phyloP scores from a whole-genome alignment of 2,888 invertebrate genomes.

The Sycophila texana region DNA sequence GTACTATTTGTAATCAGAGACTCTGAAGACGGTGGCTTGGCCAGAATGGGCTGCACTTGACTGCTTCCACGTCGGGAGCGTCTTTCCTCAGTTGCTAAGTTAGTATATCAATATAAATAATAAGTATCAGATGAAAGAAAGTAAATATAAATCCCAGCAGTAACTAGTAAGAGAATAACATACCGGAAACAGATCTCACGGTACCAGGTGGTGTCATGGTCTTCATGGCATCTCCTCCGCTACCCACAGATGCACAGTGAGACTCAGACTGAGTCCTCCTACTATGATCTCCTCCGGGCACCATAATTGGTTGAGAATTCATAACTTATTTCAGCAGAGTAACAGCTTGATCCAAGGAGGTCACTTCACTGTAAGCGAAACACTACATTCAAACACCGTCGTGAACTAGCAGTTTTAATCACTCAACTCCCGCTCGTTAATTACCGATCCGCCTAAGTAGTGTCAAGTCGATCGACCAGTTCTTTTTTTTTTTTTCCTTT shows the following conservation, averaged over 20 bases:
- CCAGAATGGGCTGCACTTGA: constrained; percentile 67
- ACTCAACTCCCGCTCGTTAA: neutral
- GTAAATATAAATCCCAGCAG: neutral
- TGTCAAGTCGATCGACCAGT: constrained; percentile 2
- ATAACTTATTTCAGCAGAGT: constrained; percentile 56
- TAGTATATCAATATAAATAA: neutral
- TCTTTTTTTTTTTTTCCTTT: constrained; percentile 4
- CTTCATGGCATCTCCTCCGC: constrained; percentile 35
- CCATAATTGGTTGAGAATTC: constrained; percentile 73
- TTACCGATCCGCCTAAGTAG: neutral
- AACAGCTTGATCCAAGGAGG: neutral
- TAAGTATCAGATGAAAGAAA: neutral
- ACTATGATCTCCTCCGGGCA: constrained; percentile 61
- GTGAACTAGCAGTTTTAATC: neutral
- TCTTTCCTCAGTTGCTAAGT: constrained; percentile 66
- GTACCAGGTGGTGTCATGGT: constrained; percentile 54
- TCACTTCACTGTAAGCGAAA: neutral
- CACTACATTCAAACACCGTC: neutral
- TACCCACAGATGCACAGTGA: constrained; percentile 37
- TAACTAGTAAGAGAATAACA: neutral
- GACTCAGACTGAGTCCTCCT: constrained; percentile 55
- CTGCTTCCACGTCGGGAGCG: constrained; percentile 69
- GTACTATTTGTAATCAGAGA: constrained; percentile 63
- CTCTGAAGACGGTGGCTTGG: constrained; percentile 73
- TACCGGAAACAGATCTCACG: constrained; percentile 46